Conservation (phyloP, 2,113 vertebrate species). For the Larimichthys crocea region DNA sequence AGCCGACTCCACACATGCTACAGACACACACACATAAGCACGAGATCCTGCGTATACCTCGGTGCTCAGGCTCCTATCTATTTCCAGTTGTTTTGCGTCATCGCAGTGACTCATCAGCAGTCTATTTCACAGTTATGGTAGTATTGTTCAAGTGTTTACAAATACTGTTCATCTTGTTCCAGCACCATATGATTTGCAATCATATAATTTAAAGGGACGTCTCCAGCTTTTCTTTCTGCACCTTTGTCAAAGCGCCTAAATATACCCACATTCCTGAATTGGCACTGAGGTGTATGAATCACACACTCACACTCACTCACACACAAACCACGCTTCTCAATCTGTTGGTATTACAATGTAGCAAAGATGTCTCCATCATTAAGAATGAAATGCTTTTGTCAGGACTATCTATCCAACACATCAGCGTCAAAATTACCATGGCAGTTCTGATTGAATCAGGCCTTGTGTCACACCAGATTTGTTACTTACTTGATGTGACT, state of each 20-base stretch:
- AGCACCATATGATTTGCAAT: slow-evolving; percentile 35
- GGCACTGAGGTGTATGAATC: slow-evolving; percentile 10
- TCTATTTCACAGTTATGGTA: slow-evolving; percentile 45
- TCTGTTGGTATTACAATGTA: slow-evolving; percentile 23
- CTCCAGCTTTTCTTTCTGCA: slow-evolving; percentile 3
- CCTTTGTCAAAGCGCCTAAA: slow-evolving; percentile 33
- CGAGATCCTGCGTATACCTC: slow-evolving; percentile 42
- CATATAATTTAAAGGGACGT: slow-evolving; percentile 14
- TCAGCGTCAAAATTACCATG: slow-evolving; percentile 54
- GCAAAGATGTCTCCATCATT: slow-evolving; percentile 39
- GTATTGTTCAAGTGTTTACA: slow-evolving; percentile 65
- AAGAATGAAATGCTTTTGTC: slow-evolving; percentile 46
- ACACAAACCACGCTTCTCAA: slow-evolving; percentile 22
- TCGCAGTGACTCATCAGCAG: slow-evolving; percentile 75
- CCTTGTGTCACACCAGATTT: slow-evolving; percentile 59
- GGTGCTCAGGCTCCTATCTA: slow-evolving; percentile 60
- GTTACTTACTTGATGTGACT: slow-evolving; percentile 84
- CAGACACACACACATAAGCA: slow-evolving; percentile 39
- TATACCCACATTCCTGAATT: slow-evolving; percentile 32
- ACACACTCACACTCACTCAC: background rate
- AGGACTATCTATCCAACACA: slow-evolving; percentile 40
- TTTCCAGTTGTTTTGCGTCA: slow-evolving; percentile 79
- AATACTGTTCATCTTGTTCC: slow-evolving; percentile 51
- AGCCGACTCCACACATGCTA: slow-evolving; percentile 22
- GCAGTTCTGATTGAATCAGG: slow-evolving; percentile 72